phyloP scores from a whole-genome alignment of 2,888 invertebrate genomes.

The Didymodactylos carnosus region DNA sequence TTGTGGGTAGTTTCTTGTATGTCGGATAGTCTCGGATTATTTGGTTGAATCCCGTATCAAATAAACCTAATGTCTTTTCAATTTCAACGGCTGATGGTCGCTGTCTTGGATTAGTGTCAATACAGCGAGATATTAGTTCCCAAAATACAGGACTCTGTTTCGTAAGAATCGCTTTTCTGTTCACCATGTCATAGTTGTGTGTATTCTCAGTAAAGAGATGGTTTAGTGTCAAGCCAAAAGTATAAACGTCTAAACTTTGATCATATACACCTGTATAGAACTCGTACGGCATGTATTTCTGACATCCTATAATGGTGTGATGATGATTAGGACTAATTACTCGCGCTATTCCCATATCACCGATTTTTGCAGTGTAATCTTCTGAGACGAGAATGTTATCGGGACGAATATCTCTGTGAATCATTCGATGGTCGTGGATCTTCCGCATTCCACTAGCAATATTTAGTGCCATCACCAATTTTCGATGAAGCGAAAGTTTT shows the following conservation, averaged over 20 bases:
- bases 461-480: neutral
- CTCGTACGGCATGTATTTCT: neutral
- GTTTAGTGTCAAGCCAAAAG: conserved; percentile 3
- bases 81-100: no score
- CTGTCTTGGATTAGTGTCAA: neutral
- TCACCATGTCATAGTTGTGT: neutral
- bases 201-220: neutral
- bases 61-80: no score
- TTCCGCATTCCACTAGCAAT: neutral
- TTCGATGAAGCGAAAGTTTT: neutral
- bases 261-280: neutral
- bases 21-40: no score
- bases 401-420: neutral
- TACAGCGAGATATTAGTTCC: neutral
- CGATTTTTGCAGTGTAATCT: neutral
- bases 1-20: no score
- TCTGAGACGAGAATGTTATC: neutral
- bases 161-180: neutral
- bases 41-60: no score
- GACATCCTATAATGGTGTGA: neutral
- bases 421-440: neutral
- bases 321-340: neutral
- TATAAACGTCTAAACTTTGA: neutral
- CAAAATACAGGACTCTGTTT: neutral
- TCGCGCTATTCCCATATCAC: neutral